A percentile compares a stretch with the other conserved stretches of the same genome.
phyloP scores from a whole-genome alignment of 2,888 invertebrate species.

The Dexiosoma caninum region DNA sequence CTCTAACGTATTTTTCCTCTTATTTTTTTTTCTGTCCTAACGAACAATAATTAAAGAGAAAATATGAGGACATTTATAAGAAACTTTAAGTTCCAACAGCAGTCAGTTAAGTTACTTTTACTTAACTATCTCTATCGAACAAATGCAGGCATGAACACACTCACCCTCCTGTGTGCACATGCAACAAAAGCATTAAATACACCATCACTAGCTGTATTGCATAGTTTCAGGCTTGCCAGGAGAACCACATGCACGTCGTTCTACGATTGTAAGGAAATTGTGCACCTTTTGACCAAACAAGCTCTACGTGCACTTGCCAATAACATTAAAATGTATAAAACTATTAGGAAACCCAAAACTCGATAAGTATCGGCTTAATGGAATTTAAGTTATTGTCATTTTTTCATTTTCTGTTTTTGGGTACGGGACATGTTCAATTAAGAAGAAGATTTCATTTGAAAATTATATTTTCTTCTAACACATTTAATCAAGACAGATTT shows the following conservation, averaged over 20 bases:
- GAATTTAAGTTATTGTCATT: background rate
- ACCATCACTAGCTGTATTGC: background rate
- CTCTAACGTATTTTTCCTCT: background rate
- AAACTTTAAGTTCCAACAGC: slow-evolving; percentile 36
- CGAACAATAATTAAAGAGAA: background rate
- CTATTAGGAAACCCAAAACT: too few species aligned
- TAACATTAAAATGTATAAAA: background rate
- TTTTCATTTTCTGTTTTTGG: background rate
- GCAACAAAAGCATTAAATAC: background rate
- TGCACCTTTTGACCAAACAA: background rate
- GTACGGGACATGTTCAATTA: background rate
- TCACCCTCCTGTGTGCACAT: background rate
- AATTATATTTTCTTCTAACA: background rate
- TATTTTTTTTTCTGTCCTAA: background rate
- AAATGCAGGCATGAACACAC: too few species aligned
- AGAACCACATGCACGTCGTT: background rate
- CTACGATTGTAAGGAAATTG: background rate
- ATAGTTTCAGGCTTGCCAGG: slow-evolving; percentile 16
- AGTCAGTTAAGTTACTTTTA: slow-evolving; percentile 9
- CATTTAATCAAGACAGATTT: background rate
- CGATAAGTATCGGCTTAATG: background rate
- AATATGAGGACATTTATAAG: slow-evolving; percentile 30
- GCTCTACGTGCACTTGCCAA: background rate
- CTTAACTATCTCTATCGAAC: background rate
- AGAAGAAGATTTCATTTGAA: background rate